phyloP scores from a whole-genome alignment of 2,888 invertebrate genomes.

The Himalopsyche japonica region DNA sequence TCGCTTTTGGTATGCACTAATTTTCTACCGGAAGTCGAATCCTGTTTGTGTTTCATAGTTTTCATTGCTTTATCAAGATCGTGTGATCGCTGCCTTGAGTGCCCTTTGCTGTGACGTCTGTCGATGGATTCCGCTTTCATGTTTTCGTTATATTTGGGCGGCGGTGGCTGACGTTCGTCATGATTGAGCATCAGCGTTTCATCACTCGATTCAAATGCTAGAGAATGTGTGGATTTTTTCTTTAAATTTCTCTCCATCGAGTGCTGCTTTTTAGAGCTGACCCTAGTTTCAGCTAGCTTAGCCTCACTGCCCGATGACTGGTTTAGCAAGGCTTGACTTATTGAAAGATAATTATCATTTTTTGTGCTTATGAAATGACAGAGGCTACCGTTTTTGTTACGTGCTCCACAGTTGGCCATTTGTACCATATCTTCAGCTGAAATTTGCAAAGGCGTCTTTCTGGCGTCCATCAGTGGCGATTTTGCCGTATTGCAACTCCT shows the following conservation, averaged over 20 bases:
- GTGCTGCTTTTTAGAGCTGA: constrained; percentile 5
- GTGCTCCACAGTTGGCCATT: constrained; percentile 54
- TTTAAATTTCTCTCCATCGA: constrained; percentile 18
- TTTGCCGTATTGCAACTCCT: constrained; percentile 41
- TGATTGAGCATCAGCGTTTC: constrained; percentile 23
- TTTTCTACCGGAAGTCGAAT: constrained; percentile 18
- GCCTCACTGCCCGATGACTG: constrained; percentile 33
- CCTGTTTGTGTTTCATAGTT: constrained; percentile 20
- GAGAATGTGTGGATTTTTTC: constrained; percentile 32
- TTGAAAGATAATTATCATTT: constrained; percentile 31
- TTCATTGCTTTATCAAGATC: constrained; percentile 14
- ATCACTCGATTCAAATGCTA: constrained; percentile 35
- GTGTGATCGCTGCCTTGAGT: constrained; percentile 22
- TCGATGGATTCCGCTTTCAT: constrained; percentile 18
- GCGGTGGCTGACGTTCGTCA: constrained; percentile 7
- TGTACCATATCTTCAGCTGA: constrained; percentile 56
- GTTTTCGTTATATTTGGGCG: constrained; percentile 8
- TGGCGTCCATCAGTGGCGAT: constrained; percentile 48
- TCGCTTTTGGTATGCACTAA: constrained; percentile 31
- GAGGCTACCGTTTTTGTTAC: constrained; percentile 52
- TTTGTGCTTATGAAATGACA: constrained; percentile 49
- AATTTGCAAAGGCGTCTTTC: constrained; percentile 52
- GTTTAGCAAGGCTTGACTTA: constrained; percentile 35
- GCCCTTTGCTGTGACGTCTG: constrained; percentile 2
- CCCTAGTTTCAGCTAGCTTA: constrained; percentile 15